These are phyloP conservation scores for Hydrotaea cyrtoneurina DNA, from an alignment of 2,888 invertebrate genomes.

Conservation along the genomic window DNA sequence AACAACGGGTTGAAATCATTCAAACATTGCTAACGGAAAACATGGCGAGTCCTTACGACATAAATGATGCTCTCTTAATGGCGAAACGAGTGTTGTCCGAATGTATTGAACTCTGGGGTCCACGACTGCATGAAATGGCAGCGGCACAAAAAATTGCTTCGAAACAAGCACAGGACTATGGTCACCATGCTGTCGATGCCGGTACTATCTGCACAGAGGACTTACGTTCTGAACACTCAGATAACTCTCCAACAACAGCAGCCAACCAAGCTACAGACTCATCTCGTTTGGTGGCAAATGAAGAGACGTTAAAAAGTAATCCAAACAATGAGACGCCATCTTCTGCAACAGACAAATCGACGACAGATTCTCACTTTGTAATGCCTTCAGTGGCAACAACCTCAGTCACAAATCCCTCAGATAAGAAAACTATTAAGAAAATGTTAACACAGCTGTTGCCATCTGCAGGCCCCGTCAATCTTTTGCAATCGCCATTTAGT, in stretches of 20 bases:
- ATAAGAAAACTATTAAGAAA: conserved; percentile 85
- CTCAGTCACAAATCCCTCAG: conserved; percentile 71
- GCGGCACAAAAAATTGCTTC: conserved; percentile 75
- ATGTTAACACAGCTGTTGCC: conserved; percentile 86
- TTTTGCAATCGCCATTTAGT: conserved; percentile 84
- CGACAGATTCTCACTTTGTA: conserved; percentile 66
- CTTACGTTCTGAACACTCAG: conserved; percentile 81
- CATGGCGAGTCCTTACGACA: conserved; percentile 78
- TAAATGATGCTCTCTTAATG: conserved; percentile 84
- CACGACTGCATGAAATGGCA: conserved; percentile 81
- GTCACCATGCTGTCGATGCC: conserved; percentile 72
- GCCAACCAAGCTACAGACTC: conserved; percentile 40
- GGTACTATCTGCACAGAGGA: conserved; percentile 80
- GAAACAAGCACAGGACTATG: conserved; percentile 70
- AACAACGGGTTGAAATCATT: conserved; percentile 90
- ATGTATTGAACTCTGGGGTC: conserved; percentile 87
- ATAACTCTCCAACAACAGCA: conserved; percentile 73
- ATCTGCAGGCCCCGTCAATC: conserved; percentile 81
- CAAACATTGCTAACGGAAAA: conserved; percentile 82
- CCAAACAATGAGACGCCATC: conserved; percentile 45
- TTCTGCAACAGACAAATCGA: conserved; percentile 53
- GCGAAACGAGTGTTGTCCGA: conserved; percentile 87
- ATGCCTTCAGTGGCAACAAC: conserved; percentile 35
- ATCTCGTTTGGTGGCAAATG: conserved; percentile 18
- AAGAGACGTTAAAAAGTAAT: conserved; percentile 39